Conservation (phyloP, 2,888 invertebrate genomes). For the Vannuccia rotundouncinata region DNA sequence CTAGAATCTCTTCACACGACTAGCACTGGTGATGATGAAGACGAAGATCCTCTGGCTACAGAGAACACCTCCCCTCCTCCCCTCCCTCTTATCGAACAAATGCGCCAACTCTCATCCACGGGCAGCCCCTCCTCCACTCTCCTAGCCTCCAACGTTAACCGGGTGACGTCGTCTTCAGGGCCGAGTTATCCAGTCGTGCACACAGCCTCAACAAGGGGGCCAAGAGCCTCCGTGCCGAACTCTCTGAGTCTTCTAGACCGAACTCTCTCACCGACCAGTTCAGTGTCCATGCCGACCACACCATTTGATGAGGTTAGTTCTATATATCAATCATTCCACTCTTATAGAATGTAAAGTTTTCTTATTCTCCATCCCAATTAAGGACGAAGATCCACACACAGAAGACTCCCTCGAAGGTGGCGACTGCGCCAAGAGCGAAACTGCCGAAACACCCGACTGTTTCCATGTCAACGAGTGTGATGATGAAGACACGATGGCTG, state of each 20-base stretch:
- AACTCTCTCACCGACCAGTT: not conserved
- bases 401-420: not conserved
- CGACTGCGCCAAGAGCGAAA: not conserved
- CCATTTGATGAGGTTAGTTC: not conserved
- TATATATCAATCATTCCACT: no score
- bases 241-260: not conserved
- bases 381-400: not conserved
- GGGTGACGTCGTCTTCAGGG: not conserved
- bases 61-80: not conserved
- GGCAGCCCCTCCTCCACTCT: not conserved
- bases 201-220: not conserved
- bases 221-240: not conserved
- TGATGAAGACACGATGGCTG: not conserved
- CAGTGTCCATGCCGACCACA: not conserved
- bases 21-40: conserved; percentile 35
- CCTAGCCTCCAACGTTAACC: not conserved
- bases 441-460: not conserved
- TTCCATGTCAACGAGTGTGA: not conserved
- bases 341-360: no score
- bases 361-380: no score
- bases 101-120: conserved; percentile 7
- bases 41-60: not conserved
- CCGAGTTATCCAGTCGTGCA: not conserved
- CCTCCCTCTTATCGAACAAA: not conserved
- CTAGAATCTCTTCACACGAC: conserved; percentile 28